Evolutionary conservation across 2,113 vertebrate species (phyloP), one percentile per base, ranked within the genome.

Genomic region (Halcyon senegalensis): DNA sequence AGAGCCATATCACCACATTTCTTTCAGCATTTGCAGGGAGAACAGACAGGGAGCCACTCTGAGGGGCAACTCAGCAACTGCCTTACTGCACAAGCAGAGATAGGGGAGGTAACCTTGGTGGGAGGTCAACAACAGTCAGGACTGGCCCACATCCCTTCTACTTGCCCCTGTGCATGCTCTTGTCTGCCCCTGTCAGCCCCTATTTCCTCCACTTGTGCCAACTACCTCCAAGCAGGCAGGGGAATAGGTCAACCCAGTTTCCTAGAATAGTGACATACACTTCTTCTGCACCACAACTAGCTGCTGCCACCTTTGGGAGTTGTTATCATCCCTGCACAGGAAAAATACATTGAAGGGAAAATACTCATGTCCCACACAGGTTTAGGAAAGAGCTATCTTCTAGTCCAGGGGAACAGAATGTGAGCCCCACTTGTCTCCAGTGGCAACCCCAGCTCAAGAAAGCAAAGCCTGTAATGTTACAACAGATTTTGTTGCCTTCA

Each of bases 221-320:
- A 6, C 30, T 33, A n/a, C 30, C 24, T 85, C 82, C 0, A 0
- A 64, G 39, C 51, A 93, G 69, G 35, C 78, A 88, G 53, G 55
- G 63, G 81, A 95, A 91, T 76, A 87, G 84, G 74, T 91, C 93
- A 96, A 83, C 62, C 63, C 63, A 77, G 27, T 93, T 91, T 94
- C 64, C 30, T 85, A 46, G 55, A 69, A 90, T 35, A 77, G 84
- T 83, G 62, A 20, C 51, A 18, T 62, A 16, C 10, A 91, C 62
- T 87, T 85, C 66, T 93, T 72, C 75, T 91, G 66, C 78, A 76
- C 78, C 31, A 6, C 2, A 2, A 87, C 66, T 89, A 73, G 70
- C 70, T 96, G 67, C 87, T 93, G 46, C 60, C 4, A 3, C 70
- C 67, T 80, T 28, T 88, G 82, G 72, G 90, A 92, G 18, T 53